Evolutionary conservation across 2,888 invertebrate genomes (phyloP), one percentile per base, ranked within the genome.

Genomic region (Orchesella flavescens): DNA sequence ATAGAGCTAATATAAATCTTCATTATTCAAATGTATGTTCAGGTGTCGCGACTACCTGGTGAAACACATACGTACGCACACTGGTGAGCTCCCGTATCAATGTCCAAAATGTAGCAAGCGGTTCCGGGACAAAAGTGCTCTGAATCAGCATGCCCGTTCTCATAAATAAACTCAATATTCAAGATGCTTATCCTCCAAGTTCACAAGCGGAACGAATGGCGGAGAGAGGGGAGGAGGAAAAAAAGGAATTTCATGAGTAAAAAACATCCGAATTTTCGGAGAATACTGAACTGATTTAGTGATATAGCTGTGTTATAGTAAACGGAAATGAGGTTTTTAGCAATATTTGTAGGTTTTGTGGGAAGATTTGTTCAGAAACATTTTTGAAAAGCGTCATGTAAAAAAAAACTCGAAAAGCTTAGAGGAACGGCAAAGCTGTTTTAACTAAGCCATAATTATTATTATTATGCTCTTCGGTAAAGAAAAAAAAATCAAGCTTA

Each of bases 111-210:
- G 87, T 75, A 85, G 85, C 68, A 87, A 87, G 72, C 83, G 84
- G 59, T 87, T 87, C 73, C 79, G 87, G 73, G 87, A 87, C 55
- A 87, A 87, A 75, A 86, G 86, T 66, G 87, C 87, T 46, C 84
- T 87, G n/a, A 87, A 87, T 65, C 87, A 87, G 69, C 87, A 87
- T 63, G 83, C 85, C 44, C 85, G 87, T 65, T 86, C 86, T 80
- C 87, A 87, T 79, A 87, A 87, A 75, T 87, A 84, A 49, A 85
- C 43, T 72, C 79, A 78, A 78, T 44, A 75, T 59, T 59, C 74
- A 82, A 74, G 83, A 83, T 78, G 83, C 83, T 83, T 83, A 83
- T 65, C 74, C 83, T 83, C 74, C 73, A 83, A 43, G 55, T 75
- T 71, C 43, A 69, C 43, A 57, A 46, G n/a, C n/a, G 34, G 46